Conservation (phyloP, 2,888 invertebrate species). For the Globia sparganii region DNA sequence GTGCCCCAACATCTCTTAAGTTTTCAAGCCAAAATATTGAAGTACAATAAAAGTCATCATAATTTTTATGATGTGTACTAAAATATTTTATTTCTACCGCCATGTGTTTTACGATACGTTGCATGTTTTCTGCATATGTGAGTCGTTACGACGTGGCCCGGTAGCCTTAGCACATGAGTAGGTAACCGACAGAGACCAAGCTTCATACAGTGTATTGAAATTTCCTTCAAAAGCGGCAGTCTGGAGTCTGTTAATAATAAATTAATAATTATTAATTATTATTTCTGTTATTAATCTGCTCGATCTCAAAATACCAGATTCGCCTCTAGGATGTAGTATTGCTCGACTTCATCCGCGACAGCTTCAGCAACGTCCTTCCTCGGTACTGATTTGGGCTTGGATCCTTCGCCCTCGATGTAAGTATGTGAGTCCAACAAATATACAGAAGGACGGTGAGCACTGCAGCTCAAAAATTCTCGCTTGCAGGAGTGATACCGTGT, state of each 20-base stretch:
- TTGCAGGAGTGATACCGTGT: no score
- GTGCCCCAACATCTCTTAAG: constrained; percentile 21
- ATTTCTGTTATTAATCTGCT: no score
- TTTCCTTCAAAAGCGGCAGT: background rate
- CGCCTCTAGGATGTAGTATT: no score
- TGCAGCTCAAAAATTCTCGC: no score
- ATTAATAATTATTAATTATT: no score
- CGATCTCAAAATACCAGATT: no score
- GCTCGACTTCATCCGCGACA: no score
- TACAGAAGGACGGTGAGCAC: no score
- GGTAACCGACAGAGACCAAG: constrained; percentile 10
- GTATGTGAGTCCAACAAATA: no score
- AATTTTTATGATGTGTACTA: constrained; percentile 64
- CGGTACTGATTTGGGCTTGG: no score
- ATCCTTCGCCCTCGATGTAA: no score
- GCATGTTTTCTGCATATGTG: constrained; percentile 62
- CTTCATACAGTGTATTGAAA: background rate
- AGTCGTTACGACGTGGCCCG: constrained; percentile 44
- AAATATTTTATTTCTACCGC: constrained; percentile 66
- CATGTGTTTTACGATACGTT: constrained; percentile 65
- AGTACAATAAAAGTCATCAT: constrained; percentile 61
- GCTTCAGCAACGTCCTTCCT: no score
- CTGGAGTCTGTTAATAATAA: background rate
- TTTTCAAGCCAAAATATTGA: constrained; percentile 45
- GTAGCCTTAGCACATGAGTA: constrained; percentile 25